phyloP scores from a whole-genome alignment of 2,113 vertebrate genomes.

The Sorex araneus region DNA sequence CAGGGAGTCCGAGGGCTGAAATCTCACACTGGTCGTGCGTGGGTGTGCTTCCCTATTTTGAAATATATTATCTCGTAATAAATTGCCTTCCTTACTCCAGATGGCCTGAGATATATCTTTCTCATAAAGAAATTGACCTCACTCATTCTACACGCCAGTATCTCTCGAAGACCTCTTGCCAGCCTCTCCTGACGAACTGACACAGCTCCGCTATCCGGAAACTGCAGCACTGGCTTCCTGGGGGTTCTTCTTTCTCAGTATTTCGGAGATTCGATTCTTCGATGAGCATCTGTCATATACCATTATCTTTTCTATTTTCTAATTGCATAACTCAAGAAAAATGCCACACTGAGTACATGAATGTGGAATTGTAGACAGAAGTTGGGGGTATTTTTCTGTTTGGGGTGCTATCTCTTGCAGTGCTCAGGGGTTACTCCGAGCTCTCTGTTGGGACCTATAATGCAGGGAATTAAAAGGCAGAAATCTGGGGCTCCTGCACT shows the following conservation, averaged over 20 bases:
- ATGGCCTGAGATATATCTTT: not conserved
- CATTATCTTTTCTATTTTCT: not conserved
- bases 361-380: not conserved
- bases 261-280: not conserved
- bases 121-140: not conserved
- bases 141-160: not conserved
- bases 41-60: not conserved
- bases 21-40: not conserved
- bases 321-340: not conserved
- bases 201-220: not conserved
- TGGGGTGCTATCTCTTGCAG: too few relatives aligned
- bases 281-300: not conserved
- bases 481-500: too few relatives aligned
- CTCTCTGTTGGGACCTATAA: too few relatives aligned
- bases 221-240: not conserved
- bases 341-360: not conserved
- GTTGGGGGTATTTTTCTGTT: too few relatives aligned
- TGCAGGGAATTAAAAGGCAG: too few relatives aligned
- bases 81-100: not conserved
- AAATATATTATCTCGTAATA: not conserved
- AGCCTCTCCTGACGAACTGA: not conserved
- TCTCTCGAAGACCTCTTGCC: not conserved
- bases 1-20: not conserved
- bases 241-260: not conserved
- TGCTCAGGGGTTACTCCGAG: too few relatives aligned